phyloP scores from a whole-genome alignment of 2,797 vertebrate genomes.

The Epinephelus awoara region DNA sequence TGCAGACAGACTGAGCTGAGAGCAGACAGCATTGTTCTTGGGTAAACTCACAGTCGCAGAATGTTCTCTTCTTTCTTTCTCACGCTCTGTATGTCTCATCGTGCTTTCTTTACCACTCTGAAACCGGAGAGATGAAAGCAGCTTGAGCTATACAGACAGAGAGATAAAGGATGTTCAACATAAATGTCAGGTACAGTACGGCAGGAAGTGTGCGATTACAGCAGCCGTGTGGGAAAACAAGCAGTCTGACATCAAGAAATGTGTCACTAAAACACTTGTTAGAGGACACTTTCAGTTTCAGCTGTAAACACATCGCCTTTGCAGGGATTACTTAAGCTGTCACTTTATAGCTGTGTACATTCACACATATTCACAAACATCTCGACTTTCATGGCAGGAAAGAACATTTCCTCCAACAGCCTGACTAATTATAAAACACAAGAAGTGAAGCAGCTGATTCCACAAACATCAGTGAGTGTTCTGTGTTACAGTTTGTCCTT shows the following conservation, averaged over 20 bases:
- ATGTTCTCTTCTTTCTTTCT: conserved; percentile 62
- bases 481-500: too few species aligned
- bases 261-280: conserved; percentile 9
- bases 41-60: conserved; percentile 69
- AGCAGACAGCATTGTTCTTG: conserved; percentile 72
- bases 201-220: conserved; percentile 23
- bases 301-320: conserved; percentile 3
- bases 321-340: neutral
- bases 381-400: neutral
- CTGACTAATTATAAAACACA: too few species aligned
- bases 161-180: conserved; percentile 50
- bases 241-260: conserved; percentile 19
- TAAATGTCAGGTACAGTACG: conserved; percentile 39
- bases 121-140: conserved; percentile 57
- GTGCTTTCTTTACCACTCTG: conserved; percentile 40
- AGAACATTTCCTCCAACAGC: neutral
- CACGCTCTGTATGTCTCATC: conserved; percentile 16
- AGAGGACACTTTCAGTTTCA: conserved; percentile 20
- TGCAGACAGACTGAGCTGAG: conserved; percentile 62
- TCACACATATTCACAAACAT: neutral
- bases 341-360: conserved; percentile 1
- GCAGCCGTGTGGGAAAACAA: conserved; percentile 25
- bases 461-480: too few species aligned
- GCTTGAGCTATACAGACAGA: conserved; percentile 36
- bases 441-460: too few species aligned